Base-by-base conservation (phyloP, 2,888 invertebrate species). In the Hipparchia semele region DNA sequence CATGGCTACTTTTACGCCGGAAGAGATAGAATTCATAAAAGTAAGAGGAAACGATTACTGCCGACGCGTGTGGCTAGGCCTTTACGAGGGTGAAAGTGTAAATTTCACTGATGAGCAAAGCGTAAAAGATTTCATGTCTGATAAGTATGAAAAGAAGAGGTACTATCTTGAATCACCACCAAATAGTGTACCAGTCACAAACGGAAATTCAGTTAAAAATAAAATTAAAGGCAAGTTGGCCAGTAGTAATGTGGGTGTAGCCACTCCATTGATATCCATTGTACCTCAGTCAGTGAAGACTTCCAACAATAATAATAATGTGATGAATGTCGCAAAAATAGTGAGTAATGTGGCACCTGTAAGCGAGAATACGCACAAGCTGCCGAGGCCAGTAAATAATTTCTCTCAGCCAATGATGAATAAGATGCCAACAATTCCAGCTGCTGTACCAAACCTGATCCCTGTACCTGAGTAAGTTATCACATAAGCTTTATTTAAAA, bases 1-100 rank as follows among this genome's bases (percentile, higher is more conserved):
- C 56, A 99, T 99, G 99, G 98, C 99, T 76, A 98, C 98, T 81
- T 99, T 99, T 91, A 98, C 98, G 74, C 96, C 96, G 81, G 99
- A 99, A 83, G 99, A 99, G 94, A 96, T 99, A 85, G 98, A 99
- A 85, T 96, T 98, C 85, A 95, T 99, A 80, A 97, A 96, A 93
- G 94, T 95, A 78, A 96, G 97, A 89, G 99, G 99, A 80, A 99
- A 99, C 92, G 98, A 99, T 95, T 96, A 97, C 85, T 99, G 99
- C 90, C 96, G 96, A 85, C 96, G 97, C 89, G 97, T 98, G 81
- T 99, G 99, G 98, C 94, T 99, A 81, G 99, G 98, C 8, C 94
- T 98, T 68, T 97, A 97, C 94, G 98, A 98, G 88, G 95, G 96
- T 86, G 91, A 94, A 90, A 92, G 94, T 88, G 95, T 95, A 60